Conservation (phyloP, 2,888 invertebrate genomes). For the Perizoma affinitatum region DNA sequence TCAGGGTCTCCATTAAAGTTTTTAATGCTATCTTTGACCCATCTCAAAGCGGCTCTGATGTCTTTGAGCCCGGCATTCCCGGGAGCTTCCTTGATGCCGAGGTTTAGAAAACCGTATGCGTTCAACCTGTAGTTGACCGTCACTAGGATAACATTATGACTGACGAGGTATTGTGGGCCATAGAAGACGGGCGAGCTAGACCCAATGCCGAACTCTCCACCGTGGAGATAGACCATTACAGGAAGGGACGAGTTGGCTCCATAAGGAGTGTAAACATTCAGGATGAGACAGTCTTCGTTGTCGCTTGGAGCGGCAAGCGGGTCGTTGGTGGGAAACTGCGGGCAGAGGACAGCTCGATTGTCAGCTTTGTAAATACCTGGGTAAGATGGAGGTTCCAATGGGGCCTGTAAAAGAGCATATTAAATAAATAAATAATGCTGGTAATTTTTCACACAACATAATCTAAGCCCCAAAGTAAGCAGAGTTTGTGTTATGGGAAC, state of each 20-base stretch:
- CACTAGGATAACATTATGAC: slow-evolving; percentile 71
- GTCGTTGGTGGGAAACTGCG: slow-evolving; percentile 70
- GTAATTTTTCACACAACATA: background rate
- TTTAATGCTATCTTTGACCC: slow-evolving; percentile 70
- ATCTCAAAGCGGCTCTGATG: slow-evolving; percentile 73
- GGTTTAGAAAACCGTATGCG: slow-evolving; percentile 74
- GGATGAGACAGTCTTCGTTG: slow-evolving; percentile 74
- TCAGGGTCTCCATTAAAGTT: slow-evolving; percentile 69
- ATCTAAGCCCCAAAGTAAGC: too few relatives aligned
- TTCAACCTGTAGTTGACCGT: slow-evolving; percentile 80
- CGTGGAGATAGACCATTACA: slow-evolving; percentile 78
- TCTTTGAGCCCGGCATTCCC: slow-evolving; percentile 80
- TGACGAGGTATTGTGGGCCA: slow-evolving; percentile 76
- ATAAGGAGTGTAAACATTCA: slow-evolving; percentile 71
- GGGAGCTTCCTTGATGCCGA: slow-evolving; percentile 68
- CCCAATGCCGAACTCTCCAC: slow-evolving; percentile 77
- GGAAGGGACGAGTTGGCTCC: slow-evolving; percentile 58
- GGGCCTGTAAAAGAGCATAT: slow-evolving; percentile 57
- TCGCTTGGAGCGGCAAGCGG: slow-evolving; percentile 70
- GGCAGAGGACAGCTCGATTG: slow-evolving; percentile 63
- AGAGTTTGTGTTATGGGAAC: too few relatives aligned
- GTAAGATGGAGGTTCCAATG: slow-evolving; percentile 59
- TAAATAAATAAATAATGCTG: background rate
- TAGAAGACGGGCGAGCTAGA: slow-evolving; percentile 69
- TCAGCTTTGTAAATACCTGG: slow-evolving; percentile 68